A percentile compares a stretch with the other conserved stretches of the same genome.
phyloP scores from a whole-genome alignment of 2,113 vertebrate genomes.

The Progne subis region DNA sequence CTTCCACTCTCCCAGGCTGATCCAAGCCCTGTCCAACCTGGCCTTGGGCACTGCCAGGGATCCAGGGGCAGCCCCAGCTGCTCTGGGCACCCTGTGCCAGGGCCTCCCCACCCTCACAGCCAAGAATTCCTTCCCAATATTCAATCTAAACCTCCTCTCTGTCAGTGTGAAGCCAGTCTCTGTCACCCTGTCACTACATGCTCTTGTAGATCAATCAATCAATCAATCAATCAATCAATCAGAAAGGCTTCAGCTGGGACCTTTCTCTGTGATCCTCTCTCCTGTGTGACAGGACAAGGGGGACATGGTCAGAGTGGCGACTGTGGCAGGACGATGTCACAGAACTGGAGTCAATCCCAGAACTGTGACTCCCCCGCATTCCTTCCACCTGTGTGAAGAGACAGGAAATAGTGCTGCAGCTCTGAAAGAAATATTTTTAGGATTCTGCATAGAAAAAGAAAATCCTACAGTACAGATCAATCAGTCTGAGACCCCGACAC shows the following conservation, averaged over 20 bases:
- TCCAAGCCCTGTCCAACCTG: rapidly evolving
- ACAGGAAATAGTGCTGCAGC: neutral
- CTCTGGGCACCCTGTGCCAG: neutral
- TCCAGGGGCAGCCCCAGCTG: neutral
- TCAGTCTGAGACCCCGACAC: neutral
- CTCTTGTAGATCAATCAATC: neutral
- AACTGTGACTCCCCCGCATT: neutral
- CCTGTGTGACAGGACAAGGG: neutral
- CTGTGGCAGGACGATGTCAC: neutral
- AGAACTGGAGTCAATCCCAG: neutral
- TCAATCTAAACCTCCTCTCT: neutral
- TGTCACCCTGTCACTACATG: neutral
- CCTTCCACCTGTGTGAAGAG: neutral
- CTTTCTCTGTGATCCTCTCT: neutral
- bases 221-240: neutral
- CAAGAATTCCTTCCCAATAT: neutral
- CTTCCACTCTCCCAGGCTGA: rapidly evolving
- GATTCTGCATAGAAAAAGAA: neutral
- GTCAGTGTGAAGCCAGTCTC: neutral
- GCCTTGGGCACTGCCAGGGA: neutral
- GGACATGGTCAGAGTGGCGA: neutral
- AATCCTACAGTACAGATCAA: neutral
- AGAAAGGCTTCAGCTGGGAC: neutral
- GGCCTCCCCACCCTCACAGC: rapidly evolving
- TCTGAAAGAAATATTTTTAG: neutral